These are phyloP conservation scores for Drosophila erecta DNA, from an alignment of 1,140 invertebrate genomes.

Conservation along the genomic window DNA sequence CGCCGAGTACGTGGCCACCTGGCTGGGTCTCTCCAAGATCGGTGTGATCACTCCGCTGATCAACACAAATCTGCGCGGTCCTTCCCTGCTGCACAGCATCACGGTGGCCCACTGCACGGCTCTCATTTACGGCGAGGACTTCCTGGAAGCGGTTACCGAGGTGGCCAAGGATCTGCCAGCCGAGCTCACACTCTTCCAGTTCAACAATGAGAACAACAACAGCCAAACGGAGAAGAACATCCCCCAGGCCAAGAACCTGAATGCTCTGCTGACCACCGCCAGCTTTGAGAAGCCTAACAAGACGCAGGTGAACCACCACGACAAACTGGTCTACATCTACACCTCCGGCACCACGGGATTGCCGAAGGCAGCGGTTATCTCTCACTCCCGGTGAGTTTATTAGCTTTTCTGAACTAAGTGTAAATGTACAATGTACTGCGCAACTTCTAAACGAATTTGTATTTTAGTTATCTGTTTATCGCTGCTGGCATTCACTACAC, in stretches of 20 bases:
- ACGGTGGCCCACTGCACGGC: constrained; percentile 92
- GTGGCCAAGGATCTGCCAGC: constrained; percentile 61
- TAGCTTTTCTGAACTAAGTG: not conserved
- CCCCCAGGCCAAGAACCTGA: constrained; percentile 65
- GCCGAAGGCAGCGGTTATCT: constrained; percentile 94
- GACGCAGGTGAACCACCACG: constrained; percentile 81
- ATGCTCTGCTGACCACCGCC: constrained; percentile 50
- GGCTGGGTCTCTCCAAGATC: constrained; percentile 96
- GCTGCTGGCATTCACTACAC: constrained; percentile 90
- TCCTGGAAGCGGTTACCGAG: constrained; percentile 56
- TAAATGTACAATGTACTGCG: too few species aligned
- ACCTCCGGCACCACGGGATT: constrained; percentile 96
- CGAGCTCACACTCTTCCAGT: constrained; percentile 86
- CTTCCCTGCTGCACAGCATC: constrained; percentile 94
- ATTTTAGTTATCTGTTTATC: constrained; percentile 89
- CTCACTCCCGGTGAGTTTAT: constrained; percentile 86
- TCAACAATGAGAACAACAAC: constrained; percentile 80
- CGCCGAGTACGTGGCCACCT: constrained; percentile 94
- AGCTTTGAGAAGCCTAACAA: constrained; percentile 62
- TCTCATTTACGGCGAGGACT: constrained; percentile 90
- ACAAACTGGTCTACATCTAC: constrained; percentile 92
- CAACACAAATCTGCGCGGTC: constrained; percentile 94
- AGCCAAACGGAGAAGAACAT: constrained; percentile 53
- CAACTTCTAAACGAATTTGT: not conserved
- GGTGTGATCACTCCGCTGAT: constrained; percentile 95